A percentile compares a stretch with the other conserved stretches of the same genome.
Evolutionary conservation across 2,113 vertebrate genomes (phyloP).

Genomic region (Nannobrachium achirus): DNA sequence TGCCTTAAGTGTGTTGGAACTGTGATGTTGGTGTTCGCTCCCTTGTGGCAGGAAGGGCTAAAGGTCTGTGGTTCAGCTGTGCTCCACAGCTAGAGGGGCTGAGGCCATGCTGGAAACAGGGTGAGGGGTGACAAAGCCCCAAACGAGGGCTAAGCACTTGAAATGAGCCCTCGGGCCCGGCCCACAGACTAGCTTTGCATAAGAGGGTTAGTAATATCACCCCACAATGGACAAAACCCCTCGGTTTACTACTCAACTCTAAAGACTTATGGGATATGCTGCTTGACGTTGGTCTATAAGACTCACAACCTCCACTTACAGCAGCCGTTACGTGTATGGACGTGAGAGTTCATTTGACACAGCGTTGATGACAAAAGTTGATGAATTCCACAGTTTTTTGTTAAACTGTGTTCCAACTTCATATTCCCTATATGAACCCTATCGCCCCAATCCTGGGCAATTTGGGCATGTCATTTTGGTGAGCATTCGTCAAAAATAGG

Average conservation of each 20-base stretch:
- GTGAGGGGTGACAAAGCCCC: conserved; percentile 76
- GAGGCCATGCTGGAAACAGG: conserved; percentile 68
- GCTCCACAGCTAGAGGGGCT: conserved; percentile 65
- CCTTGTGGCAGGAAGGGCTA: conserved; percentile 56
- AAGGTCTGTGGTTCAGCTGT: conserved; percentile 59
- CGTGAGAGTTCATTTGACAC: too few relatives aligned
- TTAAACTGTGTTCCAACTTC: conserved; percentile 5
- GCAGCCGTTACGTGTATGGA: conserved; percentile 8
- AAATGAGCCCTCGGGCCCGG: conserved; percentile 74
- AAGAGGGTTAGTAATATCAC: conserved; percentile 79
- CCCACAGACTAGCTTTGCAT: conserved; percentile 75
- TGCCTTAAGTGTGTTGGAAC: conserved; percentile 38
- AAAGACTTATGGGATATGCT: conserved; percentile 44
- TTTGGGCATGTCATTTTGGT: too few relatives aligned
- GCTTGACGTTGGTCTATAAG: conserved; percentile 25
- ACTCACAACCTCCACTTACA: neutral
- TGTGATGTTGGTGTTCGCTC: conserved; percentile 65
- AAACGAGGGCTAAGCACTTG: conserved; percentile 77
- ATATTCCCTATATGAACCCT: neutral
- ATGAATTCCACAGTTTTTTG: neutral
- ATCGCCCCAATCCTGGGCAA: too few relatives aligned
- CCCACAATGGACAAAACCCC: conserved; percentile 53
- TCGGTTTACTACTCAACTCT: conserved; percentile 58
- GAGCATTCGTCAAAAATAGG: too few relatives aligned
- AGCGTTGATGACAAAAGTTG: too few relatives aligned